phyloP scores from a whole-genome alignment of 2,113 vertebrate genomes.

The Rhea americana region DNA sequence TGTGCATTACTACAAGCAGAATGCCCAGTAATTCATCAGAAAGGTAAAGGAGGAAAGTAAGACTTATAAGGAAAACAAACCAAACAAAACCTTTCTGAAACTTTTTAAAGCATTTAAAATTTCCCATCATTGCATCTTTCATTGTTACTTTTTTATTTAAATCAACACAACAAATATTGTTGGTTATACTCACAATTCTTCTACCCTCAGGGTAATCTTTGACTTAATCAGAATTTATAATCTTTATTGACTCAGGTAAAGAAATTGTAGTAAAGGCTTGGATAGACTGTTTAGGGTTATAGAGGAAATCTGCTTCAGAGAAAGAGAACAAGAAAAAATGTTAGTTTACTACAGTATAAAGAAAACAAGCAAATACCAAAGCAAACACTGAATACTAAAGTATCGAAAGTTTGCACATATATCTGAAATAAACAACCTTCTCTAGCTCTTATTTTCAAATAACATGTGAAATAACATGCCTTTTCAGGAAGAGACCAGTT shows the following conservation, averaged over 20 bases:
- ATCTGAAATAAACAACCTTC: not conserved
- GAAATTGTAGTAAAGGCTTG: slow-evolving; percentile 80
- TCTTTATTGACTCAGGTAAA: slow-evolving; percentile 79
- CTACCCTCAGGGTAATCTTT: slow-evolving; percentile 76
- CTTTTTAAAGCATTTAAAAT: slow-evolving; percentile 1
- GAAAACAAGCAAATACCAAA: slow-evolving; percentile 39
- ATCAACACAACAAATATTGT: slow-evolving; percentile 43
- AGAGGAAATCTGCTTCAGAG: slow-evolving; percentile 80
- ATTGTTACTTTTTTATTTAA: slow-evolving; percentile 39
- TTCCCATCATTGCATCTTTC: not conserved
- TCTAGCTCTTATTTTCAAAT: not conserved
- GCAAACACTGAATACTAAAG: not conserved
- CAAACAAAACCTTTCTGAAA: slow-evolving; percentile 8
- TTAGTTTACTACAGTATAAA: slow-evolving; percentile 63
- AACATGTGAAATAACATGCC: not conserved
- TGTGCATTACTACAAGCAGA: slow-evolving; percentile 1
- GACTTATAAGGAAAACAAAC: slow-evolving; percentile 17
- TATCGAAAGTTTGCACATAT: not conserved
- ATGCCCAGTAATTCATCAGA: not conserved
- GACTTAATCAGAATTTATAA: slow-evolving; percentile 79
- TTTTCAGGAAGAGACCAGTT: not conserved
- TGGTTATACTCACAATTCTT: slow-evolving; percentile 80
- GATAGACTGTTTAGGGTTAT: slow-evolving; percentile 75
- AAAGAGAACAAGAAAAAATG: slow-evolving; percentile 72
- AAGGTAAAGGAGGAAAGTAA: slow-evolving; percentile 24